Base-by-base conservation (phyloP, 2,888 invertebrate species). In the Hipparchia semele region DNA sequence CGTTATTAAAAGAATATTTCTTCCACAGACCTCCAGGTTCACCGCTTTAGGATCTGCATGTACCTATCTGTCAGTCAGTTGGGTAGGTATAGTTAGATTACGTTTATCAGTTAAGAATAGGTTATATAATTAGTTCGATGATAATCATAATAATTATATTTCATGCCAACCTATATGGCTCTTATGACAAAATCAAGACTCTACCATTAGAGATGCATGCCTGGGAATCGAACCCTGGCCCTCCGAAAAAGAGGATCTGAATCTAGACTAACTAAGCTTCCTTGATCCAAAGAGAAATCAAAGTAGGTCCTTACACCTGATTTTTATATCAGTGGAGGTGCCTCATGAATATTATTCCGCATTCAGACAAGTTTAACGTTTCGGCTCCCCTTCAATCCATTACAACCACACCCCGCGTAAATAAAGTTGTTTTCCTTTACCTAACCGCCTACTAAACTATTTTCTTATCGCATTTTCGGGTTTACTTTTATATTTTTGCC, bases 361-460 rank as follows among this genome's bases (percentile, higher is more conserved):
- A 62, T 5, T 39, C 33, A 8, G 54, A 54, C 39, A 54, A 54
- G 53, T 54, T 66, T 66, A 54, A 54, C 39, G 66, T 66, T 66
- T 7, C 54, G n/a, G 33, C 66, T 66, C 65, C 65, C 65, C 65
- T 39, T n/a, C 66, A 54, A 66, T 66, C 66, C 54, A 66, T 66
- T 54, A 66, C 39, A 66, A 66, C 66, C 66, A 54, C 39, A 66
- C 54, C 51, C 65, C 66, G 7, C 45, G 54, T 62, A 45, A 66
- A 66, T 66, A 54, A 53, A 39, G n/a, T 66, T 66, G 39, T 66
- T 54, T 66, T n/a, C 66, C 54, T 66, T 53, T 12, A 33, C 12
- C 23, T 6, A 12, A 53, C 51, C 62, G 62, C 62, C 65, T 13
- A 33, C 23, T 39, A 60, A 59, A 23, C 23, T 65, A 53, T 53